phyloP scores from a whole-genome alignment of 2,888 invertebrate species.

The Gibbula magus region DNA sequence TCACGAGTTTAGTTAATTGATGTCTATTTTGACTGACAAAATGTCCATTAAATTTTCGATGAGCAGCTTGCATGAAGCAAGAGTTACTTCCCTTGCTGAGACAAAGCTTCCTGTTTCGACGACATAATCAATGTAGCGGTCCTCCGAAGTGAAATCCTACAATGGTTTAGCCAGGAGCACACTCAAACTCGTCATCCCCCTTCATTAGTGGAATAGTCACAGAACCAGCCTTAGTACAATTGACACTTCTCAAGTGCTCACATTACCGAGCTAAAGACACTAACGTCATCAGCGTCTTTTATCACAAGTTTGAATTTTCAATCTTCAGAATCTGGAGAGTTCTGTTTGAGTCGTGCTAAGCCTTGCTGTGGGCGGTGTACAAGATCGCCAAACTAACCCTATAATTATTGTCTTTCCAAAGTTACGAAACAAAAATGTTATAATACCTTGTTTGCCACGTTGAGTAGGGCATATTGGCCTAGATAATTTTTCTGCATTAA shows the following conservation, averaged over 20 bases:
- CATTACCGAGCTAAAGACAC: slow-evolving; percentile 1
- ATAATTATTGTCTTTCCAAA: too few relatives aligned
- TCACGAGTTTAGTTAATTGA: slow-evolving; percentile 1
- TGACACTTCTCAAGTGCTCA: not conserved
- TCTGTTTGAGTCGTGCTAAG: not conserved
- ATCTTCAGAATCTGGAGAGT: not conserved
- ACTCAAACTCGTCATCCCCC: not conserved
- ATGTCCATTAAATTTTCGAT: not conserved
- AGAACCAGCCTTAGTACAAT: not conserved
- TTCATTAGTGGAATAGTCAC: not conserved
- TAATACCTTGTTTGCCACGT: too few relatives aligned
- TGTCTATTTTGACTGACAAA: not conserved
- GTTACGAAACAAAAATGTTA: too few relatives aligned
- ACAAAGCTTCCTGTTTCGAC: not conserved
- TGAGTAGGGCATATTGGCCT: too few relatives aligned
- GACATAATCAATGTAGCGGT: not conserved
- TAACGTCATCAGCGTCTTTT: not conserved
- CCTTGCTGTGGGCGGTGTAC: not conserved
- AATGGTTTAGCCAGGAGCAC: not conserved
- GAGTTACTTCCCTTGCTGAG: not conserved
- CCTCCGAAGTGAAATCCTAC: not conserved
- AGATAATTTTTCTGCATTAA: too few relatives aligned
- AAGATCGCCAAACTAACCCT: not conserved
- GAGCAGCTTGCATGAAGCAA: not conserved
- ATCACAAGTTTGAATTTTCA: not conserved